Evolutionary conservation across 92 coral and sea anemone species (phyloP), one percentile per base, ranked within the genome.

Genomic region (Porites rus): DNA sequence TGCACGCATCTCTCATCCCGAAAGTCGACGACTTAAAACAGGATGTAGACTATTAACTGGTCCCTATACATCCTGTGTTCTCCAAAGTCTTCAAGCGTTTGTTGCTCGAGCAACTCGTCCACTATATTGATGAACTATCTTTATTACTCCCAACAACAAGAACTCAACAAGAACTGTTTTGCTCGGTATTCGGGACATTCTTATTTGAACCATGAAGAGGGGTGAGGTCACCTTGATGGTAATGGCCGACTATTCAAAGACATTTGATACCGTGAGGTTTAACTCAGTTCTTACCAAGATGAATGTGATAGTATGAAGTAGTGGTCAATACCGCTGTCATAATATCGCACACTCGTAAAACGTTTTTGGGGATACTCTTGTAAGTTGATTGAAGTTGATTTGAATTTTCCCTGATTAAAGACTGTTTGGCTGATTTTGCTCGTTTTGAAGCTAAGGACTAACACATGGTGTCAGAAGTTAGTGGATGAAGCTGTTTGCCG

Each of bases 261-360:
- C 84, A 17, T 86, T 78, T 51, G 58, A 86, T 68, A 86, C 90
- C 10, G 79, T 89, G 17, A 64, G 56, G 56, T 89, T 76, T 28
- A 75, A 83, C 74, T 65, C 84, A 22, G 89, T 84, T 13, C 85
- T 89, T 13, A 70, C 65, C 6, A 89, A 84, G 78, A 78, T 86
- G 84, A 85, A 89, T 31, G 64, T 21, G 8, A 56, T 65, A 24
- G 1, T 24, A 24, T 24, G 25, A 24, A 24, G 25, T 24, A 24
- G 25, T 24, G 25, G 25, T 24, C 25, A 24, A 24, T 24, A 24
- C 25, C 25, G 25, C 25, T 24, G 25, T 1, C 25, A 24, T 24
- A 24, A 24, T 24, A 24, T 24, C 25, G 25, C 25, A 24, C 25
- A 24, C 25, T 24, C 25, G 25, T 24, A 24, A 24, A 24, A 24